Evolutionary conservation across 2,797 vertebrate species (phyloP).

Genomic region (Platyrinchus mystaceus): DNA sequence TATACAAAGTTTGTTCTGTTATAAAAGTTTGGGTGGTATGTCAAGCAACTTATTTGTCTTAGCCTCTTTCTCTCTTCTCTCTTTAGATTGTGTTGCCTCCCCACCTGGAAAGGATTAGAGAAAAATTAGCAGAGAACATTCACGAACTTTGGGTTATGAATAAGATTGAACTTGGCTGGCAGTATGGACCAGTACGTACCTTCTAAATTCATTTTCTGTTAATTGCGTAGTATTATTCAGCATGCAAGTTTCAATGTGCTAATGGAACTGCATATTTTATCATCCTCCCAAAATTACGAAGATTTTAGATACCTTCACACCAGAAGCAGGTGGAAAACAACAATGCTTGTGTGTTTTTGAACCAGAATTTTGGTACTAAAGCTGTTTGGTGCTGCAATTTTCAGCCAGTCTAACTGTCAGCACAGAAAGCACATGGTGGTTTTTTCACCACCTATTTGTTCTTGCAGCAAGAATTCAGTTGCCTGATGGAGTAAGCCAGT

Average conservation of each 20-base stretch:
- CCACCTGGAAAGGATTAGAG: slow-evolving; percentile 91
- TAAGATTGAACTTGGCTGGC: slow-evolving; percentile 96
- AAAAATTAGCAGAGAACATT: slow-evolving; percentile 95
- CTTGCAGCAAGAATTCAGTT: background rate
- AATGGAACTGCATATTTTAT: background rate
- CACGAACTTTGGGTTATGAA: slow-evolving; percentile 99
- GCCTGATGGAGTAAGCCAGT: background rate
- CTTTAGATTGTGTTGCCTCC: slow-evolving; percentile 89
- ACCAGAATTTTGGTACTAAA: background rate
- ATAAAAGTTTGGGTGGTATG: background rate
- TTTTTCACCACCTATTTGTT: background rate
- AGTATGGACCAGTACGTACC: slow-evolving; percentile 85
- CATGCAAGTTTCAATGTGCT: background rate
- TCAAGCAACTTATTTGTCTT: background rate
- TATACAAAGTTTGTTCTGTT: background rate
- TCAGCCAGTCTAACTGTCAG: background rate
- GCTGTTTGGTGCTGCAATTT: background rate
- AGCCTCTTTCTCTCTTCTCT: background rate
- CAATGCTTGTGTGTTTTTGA: background rate
- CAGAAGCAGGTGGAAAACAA: background rate
- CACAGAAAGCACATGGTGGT: background rate
- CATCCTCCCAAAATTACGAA: background rate
- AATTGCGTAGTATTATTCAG: background rate
- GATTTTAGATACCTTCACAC: background rate
- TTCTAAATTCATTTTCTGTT: slow-evolving; percentile 11